Evolutionary conservation across 2,113 vertebrate genomes (phyloP).

Genomic region (Equus przewalskii): DNA sequence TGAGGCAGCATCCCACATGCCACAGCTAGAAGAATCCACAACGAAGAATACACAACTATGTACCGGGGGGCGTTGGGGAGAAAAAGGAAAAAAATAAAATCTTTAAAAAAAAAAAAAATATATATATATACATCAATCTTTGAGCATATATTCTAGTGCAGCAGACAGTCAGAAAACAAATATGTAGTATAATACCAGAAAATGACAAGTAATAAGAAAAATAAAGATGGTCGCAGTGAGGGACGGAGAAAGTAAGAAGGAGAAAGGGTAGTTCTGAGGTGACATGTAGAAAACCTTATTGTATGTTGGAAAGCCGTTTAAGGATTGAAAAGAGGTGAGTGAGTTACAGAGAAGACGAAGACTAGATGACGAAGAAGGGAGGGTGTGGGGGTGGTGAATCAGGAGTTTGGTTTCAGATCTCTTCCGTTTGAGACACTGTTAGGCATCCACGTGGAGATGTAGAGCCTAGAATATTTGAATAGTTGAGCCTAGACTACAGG

Average conservation of each 20-base stretch:
- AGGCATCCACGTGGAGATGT: neutral
- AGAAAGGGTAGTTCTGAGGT: neutral
- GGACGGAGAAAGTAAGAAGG: neutral
- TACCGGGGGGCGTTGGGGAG: no score
- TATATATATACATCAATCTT: neutral
- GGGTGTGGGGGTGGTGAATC: neutral
- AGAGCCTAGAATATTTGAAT: neutral
- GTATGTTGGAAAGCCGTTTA: neutral
- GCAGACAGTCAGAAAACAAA: neutral
- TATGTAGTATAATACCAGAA: neutral
- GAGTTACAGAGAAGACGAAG: neutral
- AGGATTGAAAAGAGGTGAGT: neutral
- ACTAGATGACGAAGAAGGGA: neutral
- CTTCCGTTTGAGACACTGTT: neutral
- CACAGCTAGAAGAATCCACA: no score
- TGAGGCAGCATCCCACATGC: no score
- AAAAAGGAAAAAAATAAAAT: no score
- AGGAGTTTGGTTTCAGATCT: neutral
- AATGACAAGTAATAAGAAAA: neutral
- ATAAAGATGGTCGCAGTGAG: neutral
- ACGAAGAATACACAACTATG: no score
- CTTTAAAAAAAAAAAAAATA: neutral
- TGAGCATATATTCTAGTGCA: neutral
- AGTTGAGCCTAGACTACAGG: neutral
- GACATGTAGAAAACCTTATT: neutral